Percentiles rank a stretch among this genome's conserved stretches.
phyloP scores from a whole-genome alignment of 2,888 invertebrate species.

The Polyommatus icarus region DNA sequence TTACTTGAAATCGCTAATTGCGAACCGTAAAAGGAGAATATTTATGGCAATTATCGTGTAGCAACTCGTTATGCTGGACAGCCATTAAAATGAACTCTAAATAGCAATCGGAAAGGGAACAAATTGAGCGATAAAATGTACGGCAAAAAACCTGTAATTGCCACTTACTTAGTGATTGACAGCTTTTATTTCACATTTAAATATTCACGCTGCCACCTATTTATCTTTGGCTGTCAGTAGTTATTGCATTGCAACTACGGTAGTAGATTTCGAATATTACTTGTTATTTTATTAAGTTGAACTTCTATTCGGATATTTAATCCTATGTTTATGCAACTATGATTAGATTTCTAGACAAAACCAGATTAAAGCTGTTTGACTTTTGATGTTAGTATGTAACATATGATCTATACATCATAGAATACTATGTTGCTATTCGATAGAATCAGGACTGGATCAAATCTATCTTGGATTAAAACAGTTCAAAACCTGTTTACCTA shows the following conservation, averaged over 20 bases:
- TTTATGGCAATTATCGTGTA: constrained; percentile 12
- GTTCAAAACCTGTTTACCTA: background rate
- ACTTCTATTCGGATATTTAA: background rate
- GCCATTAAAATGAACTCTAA: constrained; percentile 4
- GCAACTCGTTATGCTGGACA: constrained; percentile 1
- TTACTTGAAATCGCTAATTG: constrained; percentile 15
- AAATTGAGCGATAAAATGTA: constrained; percentile 16
- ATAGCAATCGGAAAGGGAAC: background rate
- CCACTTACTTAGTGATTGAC: constrained; percentile 21
- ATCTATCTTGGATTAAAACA: background rate
- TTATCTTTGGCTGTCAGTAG: background rate
- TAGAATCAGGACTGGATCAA: background rate
- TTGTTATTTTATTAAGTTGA: background rate
- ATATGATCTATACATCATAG: no score
- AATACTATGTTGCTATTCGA: background rate
- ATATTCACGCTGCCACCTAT: constrained; percentile 4
- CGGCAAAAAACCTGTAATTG: background rate
- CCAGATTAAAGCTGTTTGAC: background rate
- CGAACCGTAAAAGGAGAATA: background rate
- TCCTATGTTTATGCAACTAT: background rate
- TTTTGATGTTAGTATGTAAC: background rate
- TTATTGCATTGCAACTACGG: background rate
- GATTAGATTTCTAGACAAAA: background rate
- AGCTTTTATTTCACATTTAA: background rate
- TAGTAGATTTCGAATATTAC: background rate